These are phyloP conservation scores for Trileptium ribeirensis DNA, from an alignment of 2,888 invertebrate species.

Conservation along the genomic window DNA sequence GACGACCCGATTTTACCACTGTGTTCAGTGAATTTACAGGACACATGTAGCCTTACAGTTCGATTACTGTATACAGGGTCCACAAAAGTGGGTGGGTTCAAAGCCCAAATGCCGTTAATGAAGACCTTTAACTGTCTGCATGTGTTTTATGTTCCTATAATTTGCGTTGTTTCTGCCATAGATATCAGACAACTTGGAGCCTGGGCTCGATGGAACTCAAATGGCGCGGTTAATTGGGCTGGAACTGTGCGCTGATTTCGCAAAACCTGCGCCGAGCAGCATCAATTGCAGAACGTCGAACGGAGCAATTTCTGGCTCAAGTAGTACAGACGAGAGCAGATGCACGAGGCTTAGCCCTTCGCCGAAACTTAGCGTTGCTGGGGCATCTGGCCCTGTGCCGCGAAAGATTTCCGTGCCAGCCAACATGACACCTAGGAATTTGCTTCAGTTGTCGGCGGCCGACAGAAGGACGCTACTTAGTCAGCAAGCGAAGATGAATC, in stretches of 20 bases:
- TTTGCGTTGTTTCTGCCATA: slow-evolving; percentile 27
- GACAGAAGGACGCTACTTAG: slow-evolving; percentile 53
- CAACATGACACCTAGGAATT: not conserved
- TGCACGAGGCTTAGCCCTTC: too few species aligned
- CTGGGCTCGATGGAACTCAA: slow-evolving; percentile 76
- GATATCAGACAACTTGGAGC: slow-evolving; percentile 65
- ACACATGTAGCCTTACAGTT: too few species aligned
- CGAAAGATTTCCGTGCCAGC: not conserved
- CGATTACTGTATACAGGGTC: too few species aligned
- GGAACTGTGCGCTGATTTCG: slow-evolving; percentile 59
- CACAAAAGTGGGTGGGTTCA: too few species aligned
- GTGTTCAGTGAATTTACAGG: too few species aligned
- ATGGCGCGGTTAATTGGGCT: slow-evolving; percentile 68
- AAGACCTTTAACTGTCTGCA: too few species aligned
- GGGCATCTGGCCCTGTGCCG: not conserved
- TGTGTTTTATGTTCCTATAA: too few species aligned
- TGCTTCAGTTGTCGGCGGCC: slow-evolving; percentile 32
- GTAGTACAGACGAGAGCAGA: not conserved
- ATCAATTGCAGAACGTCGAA: not conserved
- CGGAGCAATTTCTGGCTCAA: not conserved
- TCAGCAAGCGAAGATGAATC: slow-evolving; percentile 57
- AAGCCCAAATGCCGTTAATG: too few species aligned
- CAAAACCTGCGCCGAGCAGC: not conserved
- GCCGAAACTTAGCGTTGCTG: not conserved
- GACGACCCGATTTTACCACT: too few species aligned